Evolutionary conservation across 2,113 vertebrate species (phyloP), one percentile per base, ranked within the genome.

Genomic region (Panurus biarmicus): DNA sequence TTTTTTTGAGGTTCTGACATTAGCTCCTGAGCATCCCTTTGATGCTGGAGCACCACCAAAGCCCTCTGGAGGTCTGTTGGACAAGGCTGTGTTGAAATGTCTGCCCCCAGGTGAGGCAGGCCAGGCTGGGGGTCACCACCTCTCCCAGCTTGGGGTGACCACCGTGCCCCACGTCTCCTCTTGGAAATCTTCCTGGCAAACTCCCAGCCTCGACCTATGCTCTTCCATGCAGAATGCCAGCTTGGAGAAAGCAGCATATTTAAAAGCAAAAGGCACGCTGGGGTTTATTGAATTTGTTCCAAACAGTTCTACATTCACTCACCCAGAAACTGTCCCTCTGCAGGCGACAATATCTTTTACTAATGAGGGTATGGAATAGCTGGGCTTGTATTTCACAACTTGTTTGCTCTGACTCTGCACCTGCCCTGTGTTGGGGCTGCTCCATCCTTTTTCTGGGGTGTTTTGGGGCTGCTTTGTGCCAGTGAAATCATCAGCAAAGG

Each of bases 211-310:
- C 33, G 14, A 40, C 70, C 56, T 29, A 14, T 84, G 67, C 3
- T 1, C 56, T 33, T 80, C 67, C 75, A 33, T 0, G 2, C 47
- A 79, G 71, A 88, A 23, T 0, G 1, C 47, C 36, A 66, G 60
- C 79, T 92, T 31, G 50, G 67, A 77, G 67, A 48, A 95, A 94
- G 71, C 48, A 53, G 83, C 48, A 11, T 56, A 23, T 92, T 90
- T 89, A 89, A 85, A 93, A 88, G 72, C 69, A 90, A 92, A 92
- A 93, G 79, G 76, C 76, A 80, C 0, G 1, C 83, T 2, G 12
- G 69, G 64, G 45, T 74, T 94, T 92, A 88, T 65, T 96, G 90
- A 81, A 57, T 84, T 88, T 93, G 64, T 74, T 96, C 92, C 90
- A 92, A 94, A 45, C 3, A 7, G 75, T 83, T 96, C 90, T 92